Base-by-base conservation (phyloP, 2,888 invertebrate species). In the Protodeltote pygarga region DNA sequence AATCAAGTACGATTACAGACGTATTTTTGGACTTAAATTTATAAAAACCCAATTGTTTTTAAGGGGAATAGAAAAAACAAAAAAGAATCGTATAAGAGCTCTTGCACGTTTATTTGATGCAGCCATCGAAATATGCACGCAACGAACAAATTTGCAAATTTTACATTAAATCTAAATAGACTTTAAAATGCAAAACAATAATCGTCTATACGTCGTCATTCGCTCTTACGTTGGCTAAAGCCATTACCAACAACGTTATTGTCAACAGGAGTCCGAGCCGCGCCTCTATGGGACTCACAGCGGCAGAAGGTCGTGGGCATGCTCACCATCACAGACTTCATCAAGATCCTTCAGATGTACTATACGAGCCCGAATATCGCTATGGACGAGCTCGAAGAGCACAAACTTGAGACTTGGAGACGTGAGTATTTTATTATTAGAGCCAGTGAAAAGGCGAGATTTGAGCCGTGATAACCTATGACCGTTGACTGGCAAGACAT, bases 271-370 rank as follows among this genome's bases (percentile, higher is more conserved):
- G 98, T 99, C 3, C 94, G 99, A 78, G 99, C 99, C 27, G 99
- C 99, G 24, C 99, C 99, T 5, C 93, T 99, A 65, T 99, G 99
- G 99, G 98, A 99, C 90, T 97, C 97, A 65, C 93, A 94, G 58
- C 95, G 95, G 73, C 98, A 99, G 86, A 94, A 95, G 85, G 98
- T 98, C 91, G 97, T 99, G 59, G 99, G 99, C 70, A 99, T 99
- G 98, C 94, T 99, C 72, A 99, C 99, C 64, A 99, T 99, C 76
- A 99, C 99, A 40, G 99, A 99, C 92, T 99, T 99, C 89, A 99
- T 99, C 79, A 97, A 98, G 91, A 99, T 99, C 76, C 94, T 99
- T 73, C 96, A 98, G 90, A 98, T 98, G 95, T 98, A 98, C 93
- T 98, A 99, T 93, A 98, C 97, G 78, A 97, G 98, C 75, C 97